A percentile compares a stretch with the other conserved stretches of the same genome.
Conservation (phyloP, 2,797 vertebrate genomes). For the Meriones psammophilus region DNA sequence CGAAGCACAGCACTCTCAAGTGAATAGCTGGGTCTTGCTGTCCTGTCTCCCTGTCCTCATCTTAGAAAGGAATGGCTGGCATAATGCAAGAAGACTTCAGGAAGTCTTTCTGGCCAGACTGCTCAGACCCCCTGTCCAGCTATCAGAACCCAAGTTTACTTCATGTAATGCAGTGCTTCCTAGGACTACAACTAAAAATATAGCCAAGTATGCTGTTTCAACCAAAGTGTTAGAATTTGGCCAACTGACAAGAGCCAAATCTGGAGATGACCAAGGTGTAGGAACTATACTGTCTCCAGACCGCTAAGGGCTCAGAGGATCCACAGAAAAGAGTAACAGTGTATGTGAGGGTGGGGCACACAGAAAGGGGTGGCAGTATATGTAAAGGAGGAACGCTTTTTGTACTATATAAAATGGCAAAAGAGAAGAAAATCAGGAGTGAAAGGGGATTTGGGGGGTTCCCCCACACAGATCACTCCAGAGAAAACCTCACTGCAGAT, state of each 20-base stretch:
- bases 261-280: not conserved
- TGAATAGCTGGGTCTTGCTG: not conserved
- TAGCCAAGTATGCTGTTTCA: not conserved
- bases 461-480: not conserved
- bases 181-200: not conserved
- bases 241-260: not conserved
- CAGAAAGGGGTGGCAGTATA: not conserved
- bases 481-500: not conserved
- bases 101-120: not conserved
- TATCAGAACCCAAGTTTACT: not conserved
- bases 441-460: not conserved
- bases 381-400: not conserved
- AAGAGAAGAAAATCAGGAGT: not conserved
- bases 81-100: not conserved
- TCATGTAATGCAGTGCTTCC: not conserved
- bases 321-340: not conserved
- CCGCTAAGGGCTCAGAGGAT: not conserved
- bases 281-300: not conserved
- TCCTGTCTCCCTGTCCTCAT: not conserved
- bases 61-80: not conserved
- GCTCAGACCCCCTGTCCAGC: not conserved
- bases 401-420: slow-evolving; percentile 30
- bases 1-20: not conserved
- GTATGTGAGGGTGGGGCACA: not conserved
- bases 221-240: not conserved